Evolutionary conservation across 2,888 invertebrate species (phyloP), one percentile per base, ranked within the genome.

Genomic region (Volucella bombylans): DNA sequence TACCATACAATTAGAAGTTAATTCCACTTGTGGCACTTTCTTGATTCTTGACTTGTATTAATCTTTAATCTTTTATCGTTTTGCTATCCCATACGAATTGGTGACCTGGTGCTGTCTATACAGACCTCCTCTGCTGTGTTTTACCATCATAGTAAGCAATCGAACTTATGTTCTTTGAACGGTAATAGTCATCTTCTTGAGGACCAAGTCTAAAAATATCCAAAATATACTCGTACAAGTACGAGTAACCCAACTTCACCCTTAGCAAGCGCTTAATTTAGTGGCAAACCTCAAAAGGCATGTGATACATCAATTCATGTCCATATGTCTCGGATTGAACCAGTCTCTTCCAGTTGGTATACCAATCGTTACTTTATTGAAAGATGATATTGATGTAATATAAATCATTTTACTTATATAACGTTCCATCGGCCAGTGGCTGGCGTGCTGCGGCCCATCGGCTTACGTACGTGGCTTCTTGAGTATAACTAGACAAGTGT

Each of bases 1-100:
- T 67, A 52, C 45, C 47, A 83, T 83, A 74, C 79, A 73, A 82
- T 82, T 68, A 79, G 79, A 79, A 64, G 18, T 79, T 65, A 65
- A 69, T 74, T 79, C 55, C 45, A 55, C 18, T 69, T 55, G 52
- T 55, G 41, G 9, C 23, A 11, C 43, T 59, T n/a, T 18, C 18
- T 1, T 18, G 15, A 59, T 23, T 45, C 59, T 47, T 68, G 18
- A n/a, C 52, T 71, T 62, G 43, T 52, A 49, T 43, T 14, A 39
- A 54, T 55, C 67, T 67, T 62, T 61, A 41, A 64, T 64, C 50
- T 31, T n/a, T 18, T 9, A n/a, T 14, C 14, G 1, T n/a, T 12
- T n/a, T 57, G 39, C 9, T 57, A 61, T 68, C 67, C 54, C 41
- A 55, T 14, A 11, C n/a, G 31, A 15, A 41, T 12, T 12, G 2